These are phyloP conservation scores for Meghimatium bilineatum DNA, from an alignment of 2,888 invertebrate species.

Conservation along the genomic window DNA sequence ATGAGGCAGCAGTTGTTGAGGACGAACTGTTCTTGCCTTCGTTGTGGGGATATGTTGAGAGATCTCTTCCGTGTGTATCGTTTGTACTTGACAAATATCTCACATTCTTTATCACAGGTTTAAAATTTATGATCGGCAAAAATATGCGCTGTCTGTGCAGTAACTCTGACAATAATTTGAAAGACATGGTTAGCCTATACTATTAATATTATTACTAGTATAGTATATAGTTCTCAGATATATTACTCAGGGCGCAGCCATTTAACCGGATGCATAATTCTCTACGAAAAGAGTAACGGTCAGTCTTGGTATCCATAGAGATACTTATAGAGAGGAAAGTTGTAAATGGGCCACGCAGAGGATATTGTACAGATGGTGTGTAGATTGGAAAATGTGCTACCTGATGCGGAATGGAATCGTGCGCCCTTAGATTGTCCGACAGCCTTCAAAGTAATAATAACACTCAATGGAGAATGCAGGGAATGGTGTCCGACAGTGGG, in stretches of 20 bases:
- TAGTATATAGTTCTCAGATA: no score
- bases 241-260: not conserved
- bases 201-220: not conserved
- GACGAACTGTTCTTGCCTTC: not conserved
- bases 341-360: no score
- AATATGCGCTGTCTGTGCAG: not conserved
- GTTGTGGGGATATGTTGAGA: not conserved
- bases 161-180: not conserved
- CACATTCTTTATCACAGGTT: not conserved
- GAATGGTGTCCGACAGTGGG: no score
- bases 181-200: not conserved
- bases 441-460: no score
- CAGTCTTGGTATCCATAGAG: not conserved
- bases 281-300: not conserved
- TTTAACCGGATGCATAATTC: constrained; percentile 8
- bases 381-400: no score
- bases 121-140: not conserved
- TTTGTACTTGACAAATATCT: not conserved
- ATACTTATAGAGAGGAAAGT: no score
- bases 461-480: no score
- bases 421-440: no score
- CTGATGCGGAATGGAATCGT: no score
- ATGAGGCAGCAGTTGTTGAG: not conserved
- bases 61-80: not conserved
- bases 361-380: no score